Percentiles rank a stretch among this genome's conserved stretches.
Evolutionary conservation across 2,888 invertebrate genomes (phyloP).

Genomic region (Dendrolimus pini): DNA sequence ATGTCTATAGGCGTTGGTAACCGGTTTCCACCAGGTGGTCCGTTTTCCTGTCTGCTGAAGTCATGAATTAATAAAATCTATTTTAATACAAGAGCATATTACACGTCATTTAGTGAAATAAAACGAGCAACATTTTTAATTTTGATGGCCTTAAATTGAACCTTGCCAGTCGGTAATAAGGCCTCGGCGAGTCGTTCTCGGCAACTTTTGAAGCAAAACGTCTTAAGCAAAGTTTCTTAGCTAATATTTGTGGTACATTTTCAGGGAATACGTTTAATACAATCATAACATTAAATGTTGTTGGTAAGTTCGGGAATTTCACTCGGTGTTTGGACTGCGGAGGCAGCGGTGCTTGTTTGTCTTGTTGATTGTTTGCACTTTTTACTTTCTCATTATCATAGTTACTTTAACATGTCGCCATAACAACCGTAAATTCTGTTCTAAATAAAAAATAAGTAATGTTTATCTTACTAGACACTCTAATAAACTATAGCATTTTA

Average conservation of each 20-base stretch:
- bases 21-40: no score
- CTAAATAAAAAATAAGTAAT: no score
- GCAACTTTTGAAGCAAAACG: constrained; percentile 18
- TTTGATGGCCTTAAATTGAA: constrained; percentile 12
- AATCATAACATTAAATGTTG: constrained; percentile 56
- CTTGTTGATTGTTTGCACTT: not conserved
- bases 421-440: no score
- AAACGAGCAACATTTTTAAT: constrained; percentile 7
- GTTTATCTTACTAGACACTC: no score
- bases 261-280: constrained; percentile 53
- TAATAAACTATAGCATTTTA: no score
- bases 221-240: constrained; percentile 48
- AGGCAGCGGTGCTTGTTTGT: not conserved
- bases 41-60: no score
- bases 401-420: not conserved
- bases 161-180: constrained; percentile 23
- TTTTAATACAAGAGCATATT: no score
- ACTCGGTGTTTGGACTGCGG: not conserved
- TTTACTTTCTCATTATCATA: not conserved
- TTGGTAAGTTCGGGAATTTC: constrained; percentile 33
- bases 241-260: constrained; percentile 57
- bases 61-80: no score
- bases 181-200: not conserved
- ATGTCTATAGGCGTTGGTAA: no score
- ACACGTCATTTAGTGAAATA: no score